Evolutionary conservation across 2,888 invertebrate species (phyloP).

Genomic region (Arctia plantaginis): DNA sequence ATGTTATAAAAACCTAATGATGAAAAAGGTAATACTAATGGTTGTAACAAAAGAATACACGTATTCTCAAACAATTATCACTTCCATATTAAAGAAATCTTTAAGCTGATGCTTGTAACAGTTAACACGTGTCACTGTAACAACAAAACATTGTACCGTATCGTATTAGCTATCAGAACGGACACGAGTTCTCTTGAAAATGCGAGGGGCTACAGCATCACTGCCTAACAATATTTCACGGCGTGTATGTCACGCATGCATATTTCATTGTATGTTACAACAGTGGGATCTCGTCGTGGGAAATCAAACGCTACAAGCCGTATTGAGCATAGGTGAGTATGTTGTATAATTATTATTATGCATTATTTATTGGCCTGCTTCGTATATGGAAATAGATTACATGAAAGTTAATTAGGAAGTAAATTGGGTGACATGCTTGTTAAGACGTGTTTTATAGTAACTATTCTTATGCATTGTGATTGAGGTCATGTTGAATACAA

Average conservation of each 20-base stretch:
- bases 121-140: conserved; percentile 26
- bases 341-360: conserved; percentile 53
- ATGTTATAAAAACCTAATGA: not conserved
- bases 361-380: conserved; percentile 53
- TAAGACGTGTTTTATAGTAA: not conserved
- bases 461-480: not conserved
- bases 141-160: conserved; percentile 24
- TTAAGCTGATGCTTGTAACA: conserved; percentile 16
- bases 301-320: conserved; percentile 57
- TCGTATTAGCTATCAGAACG: conserved; percentile 46
- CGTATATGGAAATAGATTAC: conserved; percentile 16
- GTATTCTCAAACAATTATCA: not conserved
- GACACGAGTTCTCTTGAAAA: conserved; percentile 47
- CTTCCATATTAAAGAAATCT: conserved; percentile 4
- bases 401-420: conserved; percentile 26
- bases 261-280: conserved; percentile 79
- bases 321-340: conserved; percentile 29
- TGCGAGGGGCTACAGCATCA: conserved; percentile 56
- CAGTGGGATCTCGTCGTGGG: conserved; percentile 75
- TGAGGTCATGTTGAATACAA: not conserved
- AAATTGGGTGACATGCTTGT: conserved; percentile 1
- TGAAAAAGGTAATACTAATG: not conserved
- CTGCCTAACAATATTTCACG: conserved; percentile 76
- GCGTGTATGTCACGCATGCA: conserved; percentile 76
- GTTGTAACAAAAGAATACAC: not conserved